Base-by-base conservation (phyloP, 2,113 vertebrate genomes). In the Corapipo altera region DNA sequence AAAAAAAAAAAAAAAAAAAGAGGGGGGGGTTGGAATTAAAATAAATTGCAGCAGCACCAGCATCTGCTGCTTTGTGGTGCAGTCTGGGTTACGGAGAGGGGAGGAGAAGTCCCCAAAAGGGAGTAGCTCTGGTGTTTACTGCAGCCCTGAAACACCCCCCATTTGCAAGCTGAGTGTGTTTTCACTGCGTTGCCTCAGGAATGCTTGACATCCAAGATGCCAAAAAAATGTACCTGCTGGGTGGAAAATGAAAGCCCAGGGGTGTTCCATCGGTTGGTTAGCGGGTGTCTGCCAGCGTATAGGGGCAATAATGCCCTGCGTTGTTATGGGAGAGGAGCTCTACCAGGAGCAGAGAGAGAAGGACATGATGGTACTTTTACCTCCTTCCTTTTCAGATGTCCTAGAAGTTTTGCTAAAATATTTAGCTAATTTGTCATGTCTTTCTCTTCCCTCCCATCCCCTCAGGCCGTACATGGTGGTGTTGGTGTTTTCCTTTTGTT, bases 21-120 rank as follows among this genome's bases (percentile, higher is more conserved):
- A 76, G 37, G 30, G 75, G 70, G 58, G 73, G 70, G 32, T 8
- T 82, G 91, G 93, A 91, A 89, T 88, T 94, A 93, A 95, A 96
- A 95, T 85, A 93, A 96, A 90, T 88, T 64, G 88, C 91, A 93
- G 80, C 87, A 95, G 90, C 4, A 1, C 71, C 59, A 19, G 94
- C 95, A 95, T 95, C 88, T 94, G 96, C 95, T 94, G 67, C 87
- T 95, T 85, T 93, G 90, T 94, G 92, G 94, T 14, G 17, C 92
- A 86, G 95, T 89, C 94, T 94, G 89, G 96, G 95, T 94, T 97
- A 96, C 35, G 4, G 84, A 64, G 91, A 93, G 89, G 94, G 96
- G 96, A 97, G 87, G 93, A 95, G 93, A 96, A 96, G 76, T 91
- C 74, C 85, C 89, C 1, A 0, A 77, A 82, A 93, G 82, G 90